Evolutionary conservation across 1,140 invertebrate species (phyloP).

Genomic region (Pogonomyrmex californicus): DNA sequence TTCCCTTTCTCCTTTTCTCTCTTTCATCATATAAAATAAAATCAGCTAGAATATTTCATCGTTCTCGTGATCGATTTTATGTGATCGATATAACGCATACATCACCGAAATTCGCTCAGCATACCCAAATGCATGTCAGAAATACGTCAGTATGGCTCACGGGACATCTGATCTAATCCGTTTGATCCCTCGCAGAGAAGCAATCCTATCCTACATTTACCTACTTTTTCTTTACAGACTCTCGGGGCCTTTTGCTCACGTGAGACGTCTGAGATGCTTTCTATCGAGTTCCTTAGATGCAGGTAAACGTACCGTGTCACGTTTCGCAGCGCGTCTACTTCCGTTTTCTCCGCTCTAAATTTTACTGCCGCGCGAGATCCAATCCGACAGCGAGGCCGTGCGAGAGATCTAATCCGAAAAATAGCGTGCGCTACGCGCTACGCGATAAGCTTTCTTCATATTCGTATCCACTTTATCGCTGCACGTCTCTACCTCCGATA

Average conservation of each 20-base stretch:
- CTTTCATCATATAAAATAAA: background rate
- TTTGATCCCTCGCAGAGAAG: conserved; percentile 41
- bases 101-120: background rate
- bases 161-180: conserved; percentile 46
- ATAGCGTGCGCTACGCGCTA: conserved; percentile 47
- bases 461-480: conserved; percentile 6
- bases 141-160: conserved; percentile 25
- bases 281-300: conserved; percentile 57
- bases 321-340: conserved; percentile 48
- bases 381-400: conserved; percentile 42
- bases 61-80: background rate
- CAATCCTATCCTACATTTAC: conserved; percentile 9
- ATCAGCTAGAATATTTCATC: background rate
- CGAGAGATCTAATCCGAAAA: conserved; percentile 64
- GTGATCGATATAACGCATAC: background rate
- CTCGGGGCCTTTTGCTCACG: conserved; percentile 26
- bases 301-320: conserved; percentile 63
- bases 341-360: conserved; percentile 37
- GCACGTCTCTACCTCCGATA: conserved; percentile 20
- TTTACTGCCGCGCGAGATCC: conserved; percentile 64
- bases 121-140: background rate
- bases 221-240: conserved; percentile 26
- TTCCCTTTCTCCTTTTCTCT: no score
- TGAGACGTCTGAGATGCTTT: conserved; percentile 57
- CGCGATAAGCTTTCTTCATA: conserved; percentile 44